phyloP scores from a whole-genome alignment of 1,140 invertebrate species.

The Plutomurus gul region DNA sequence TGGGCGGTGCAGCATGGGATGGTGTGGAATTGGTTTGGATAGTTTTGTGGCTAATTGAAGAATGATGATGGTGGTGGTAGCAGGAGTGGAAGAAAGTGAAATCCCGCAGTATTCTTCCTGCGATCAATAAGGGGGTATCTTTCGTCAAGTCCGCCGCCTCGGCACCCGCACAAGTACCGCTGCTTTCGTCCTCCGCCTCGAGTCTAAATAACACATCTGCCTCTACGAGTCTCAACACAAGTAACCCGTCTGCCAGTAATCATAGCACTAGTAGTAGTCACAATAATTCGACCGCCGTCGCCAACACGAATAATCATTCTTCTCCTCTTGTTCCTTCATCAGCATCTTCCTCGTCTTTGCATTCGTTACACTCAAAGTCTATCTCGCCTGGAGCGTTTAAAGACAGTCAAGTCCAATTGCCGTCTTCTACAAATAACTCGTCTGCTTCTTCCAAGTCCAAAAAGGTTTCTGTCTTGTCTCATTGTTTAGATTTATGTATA shows the following conservation, averaged over 20 bases:
- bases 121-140: slow-evolving; percentile 46
- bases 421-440: slow-evolving; percentile 19
- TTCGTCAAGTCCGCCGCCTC: slow-evolving; percentile 39
- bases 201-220: slow-evolving; percentile 18
- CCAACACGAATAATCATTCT: slow-evolving; percentile 19
- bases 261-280: slow-evolving; percentile 10
- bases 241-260: slow-evolving; percentile 32
- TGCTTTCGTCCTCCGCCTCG: slow-evolving; percentile 38
- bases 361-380: slow-evolving; percentile 20
- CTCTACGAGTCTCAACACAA: slow-evolving; percentile 35
- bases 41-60: slow-evolving; percentile 20
- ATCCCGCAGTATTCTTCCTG: slow-evolving; percentile 47
- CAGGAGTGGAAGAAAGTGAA: slow-evolving; percentile 53
- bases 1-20: too few relatives aligned
- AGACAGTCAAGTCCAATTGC: slow-evolving; percentile 20
- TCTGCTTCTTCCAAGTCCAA: slow-evolving; percentile 40
- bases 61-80: slow-evolving; percentile 31
- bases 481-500: background rate
- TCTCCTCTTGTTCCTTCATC: slow-evolving; percentile 21
- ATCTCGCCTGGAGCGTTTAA: background rate
- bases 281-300: slow-evolving; percentile 16
- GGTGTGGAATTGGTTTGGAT: background rate
- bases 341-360: slow-evolving; percentile 30
- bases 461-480: slow-evolving; percentile 42
- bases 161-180: slow-evolving; percentile 10